phyloP scores from a whole-genome alignment of 1,140 invertebrate species.

The Metopolophium dirhodum region DNA sequence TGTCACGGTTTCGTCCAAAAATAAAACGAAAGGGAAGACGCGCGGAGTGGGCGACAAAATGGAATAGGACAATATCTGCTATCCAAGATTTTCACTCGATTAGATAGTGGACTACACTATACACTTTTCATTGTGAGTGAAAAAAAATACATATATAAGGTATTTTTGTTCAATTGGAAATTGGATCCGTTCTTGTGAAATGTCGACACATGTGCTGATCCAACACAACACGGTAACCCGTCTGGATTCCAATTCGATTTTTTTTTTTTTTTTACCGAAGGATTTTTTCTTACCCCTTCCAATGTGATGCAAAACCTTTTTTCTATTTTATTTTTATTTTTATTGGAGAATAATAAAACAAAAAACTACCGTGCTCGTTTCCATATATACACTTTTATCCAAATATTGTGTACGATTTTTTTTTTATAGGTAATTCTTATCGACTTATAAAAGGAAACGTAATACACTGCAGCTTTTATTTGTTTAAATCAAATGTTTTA shows the following conservation, averaged over 20 bases:
- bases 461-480: background rate
- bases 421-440: background rate
- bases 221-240: conserved; percentile 20
- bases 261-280: background rate
- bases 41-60: background rate
- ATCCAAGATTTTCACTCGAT: conserved; percentile 38
- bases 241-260: conserved; percentile 37
- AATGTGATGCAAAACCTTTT: background rate
- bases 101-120: conserved; percentile 34
- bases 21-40: background rate
- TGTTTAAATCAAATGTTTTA: background rate
- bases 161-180: conserved; percentile 43
- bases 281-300: background rate
- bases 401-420: background rate
- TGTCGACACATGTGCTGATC: conserved; percentile 47
- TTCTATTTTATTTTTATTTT: conserved; percentile 8
- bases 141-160: conserved; percentile 20
- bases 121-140: conserved; percentile 15
- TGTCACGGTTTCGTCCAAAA: conserved; percentile 18
- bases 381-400: background rate
- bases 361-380: background rate
- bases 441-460: background rate
- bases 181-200: conserved; percentile 36
- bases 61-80: conserved; percentile 15
- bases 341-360: conserved; percentile 5